Evolutionary conservation across 2,888 invertebrate genomes (phyloP), one percentile per base, ranked within the genome.

Genomic region (Apotomis betuletana): DNA sequence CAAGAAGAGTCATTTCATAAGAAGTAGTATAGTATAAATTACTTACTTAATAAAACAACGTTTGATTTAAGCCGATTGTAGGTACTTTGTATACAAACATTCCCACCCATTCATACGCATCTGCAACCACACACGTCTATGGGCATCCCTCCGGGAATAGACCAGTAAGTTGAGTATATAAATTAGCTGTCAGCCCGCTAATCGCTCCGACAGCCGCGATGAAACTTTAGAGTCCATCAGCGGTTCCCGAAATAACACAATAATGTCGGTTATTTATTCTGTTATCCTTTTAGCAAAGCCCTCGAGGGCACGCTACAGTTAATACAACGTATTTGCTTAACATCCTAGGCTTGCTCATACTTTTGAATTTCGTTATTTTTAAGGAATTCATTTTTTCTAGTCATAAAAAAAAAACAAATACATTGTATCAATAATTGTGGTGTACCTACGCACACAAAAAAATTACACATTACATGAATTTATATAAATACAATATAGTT

Each of bases 151-250:
- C 85, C 85, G 81, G 82, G 87, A 92, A 93, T 92, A 92, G 91
- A 90, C 87, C 87, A 82, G 90, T 92, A 90, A 91, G 90, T 92
- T 90, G 90, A 90, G 90, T 91, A 90, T 89, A 92, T 92, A 92
- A 92, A 93, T 93, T 92, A 92, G 91, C 92, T 93, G 93, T 92
- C 92, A 91, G 83, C 79, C 77, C 87, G 90, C 92, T 93, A 93
- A 93, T 93, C 93, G 93, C 78, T 91, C 88, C 83, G 90, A 90
- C 93, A 92, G 85, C 91, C 88, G 90, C 92, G 92, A 90, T 90
- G 92, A 92, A 92, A 91, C 90, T 91, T 87, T 87, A 90, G 90
- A 90, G 89, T 88, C 88, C 88, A 90, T 91, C 91, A 88, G 90
- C 87, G 88, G 91, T 87, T 80, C 79, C 84, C 72, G 78, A 91